Conservation (phyloP, 1,140 invertebrate genomes). For the Bombus confusus region DNA sequence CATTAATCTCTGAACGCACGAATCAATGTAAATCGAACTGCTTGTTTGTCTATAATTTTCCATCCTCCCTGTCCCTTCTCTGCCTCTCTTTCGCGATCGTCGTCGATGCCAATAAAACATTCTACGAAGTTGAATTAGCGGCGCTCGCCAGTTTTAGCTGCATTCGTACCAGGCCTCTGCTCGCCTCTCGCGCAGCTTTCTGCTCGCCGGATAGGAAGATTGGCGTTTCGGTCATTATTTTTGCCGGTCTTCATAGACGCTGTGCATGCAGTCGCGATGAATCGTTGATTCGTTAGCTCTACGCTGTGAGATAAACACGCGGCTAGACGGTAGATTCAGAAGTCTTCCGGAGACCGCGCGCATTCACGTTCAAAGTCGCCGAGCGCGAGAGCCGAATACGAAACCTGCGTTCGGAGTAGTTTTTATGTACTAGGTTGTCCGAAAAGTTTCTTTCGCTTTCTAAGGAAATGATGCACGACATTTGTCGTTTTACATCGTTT, state of each 20-base stretch:
- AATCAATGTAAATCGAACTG: constrained; percentile 45
- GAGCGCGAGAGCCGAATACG: too few relatives aligned
- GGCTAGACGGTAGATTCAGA: too few relatives aligned
- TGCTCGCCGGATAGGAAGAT: not conserved
- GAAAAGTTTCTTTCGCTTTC: too few relatives aligned
- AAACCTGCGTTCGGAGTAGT: too few relatives aligned
- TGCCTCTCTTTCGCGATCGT: not conserved
- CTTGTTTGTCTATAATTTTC: constrained; percentile 31
- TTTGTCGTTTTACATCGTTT: too few relatives aligned
- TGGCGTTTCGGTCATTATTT: not conserved
- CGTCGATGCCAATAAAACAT: constrained; percentile 18
- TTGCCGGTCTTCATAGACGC: fast-evolving
- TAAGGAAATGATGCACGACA: too few relatives aligned
- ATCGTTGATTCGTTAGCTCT: too few relatives aligned
- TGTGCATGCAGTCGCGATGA: not conserved
- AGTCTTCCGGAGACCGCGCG: too few relatives aligned
- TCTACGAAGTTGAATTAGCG: constrained; percentile 13
- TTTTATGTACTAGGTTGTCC: too few relatives aligned
- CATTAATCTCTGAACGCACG: constrained; percentile 58
- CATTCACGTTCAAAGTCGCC: too few relatives aligned
- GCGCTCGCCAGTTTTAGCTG: not conserved
- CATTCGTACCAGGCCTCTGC: not conserved
- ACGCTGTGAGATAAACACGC: too few relatives aligned
- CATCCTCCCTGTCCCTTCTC: not conserved
- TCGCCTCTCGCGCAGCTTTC: not conserved